Evolutionary conservation across 2,113 vertebrate species (phyloP).

Genomic region (Ariopsis seemanni): DNA sequence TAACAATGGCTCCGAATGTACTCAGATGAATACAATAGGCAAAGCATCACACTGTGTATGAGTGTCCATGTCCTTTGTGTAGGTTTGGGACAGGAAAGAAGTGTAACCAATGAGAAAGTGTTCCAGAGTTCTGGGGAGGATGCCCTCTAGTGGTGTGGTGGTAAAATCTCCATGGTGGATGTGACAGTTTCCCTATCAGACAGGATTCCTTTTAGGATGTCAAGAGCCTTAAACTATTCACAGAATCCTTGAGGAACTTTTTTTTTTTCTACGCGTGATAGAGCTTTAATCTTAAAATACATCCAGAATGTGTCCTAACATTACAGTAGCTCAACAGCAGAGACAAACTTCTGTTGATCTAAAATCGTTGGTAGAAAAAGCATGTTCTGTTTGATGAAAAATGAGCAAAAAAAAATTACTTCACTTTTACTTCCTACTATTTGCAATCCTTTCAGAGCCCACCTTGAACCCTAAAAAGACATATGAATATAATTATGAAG

Average conservation of each 20-base stretch:
- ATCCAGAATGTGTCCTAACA: background rate
- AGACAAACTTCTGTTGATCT: background rate
- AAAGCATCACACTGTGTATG: background rate
- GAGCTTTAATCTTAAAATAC: background rate
- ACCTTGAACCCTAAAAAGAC: constrained; percentile 65
- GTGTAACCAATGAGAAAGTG: background rate
- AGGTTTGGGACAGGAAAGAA: background rate
- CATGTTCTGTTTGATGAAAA: background rate
- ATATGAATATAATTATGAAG: constrained; percentile 74
- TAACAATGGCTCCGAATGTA: background rate
- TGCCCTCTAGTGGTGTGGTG: background rate
- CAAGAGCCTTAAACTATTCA: background rate
- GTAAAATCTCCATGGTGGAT: background rate
- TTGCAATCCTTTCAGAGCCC: constrained; percentile 60
- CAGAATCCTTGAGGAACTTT: background rate
- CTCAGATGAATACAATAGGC: background rate
- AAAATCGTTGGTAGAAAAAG: background rate
- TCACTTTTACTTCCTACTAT: background rate
- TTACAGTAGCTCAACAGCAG: background rate
- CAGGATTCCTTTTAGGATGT: background rate
- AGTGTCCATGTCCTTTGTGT: background rate
- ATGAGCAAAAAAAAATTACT: background rate
- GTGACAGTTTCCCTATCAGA: background rate
- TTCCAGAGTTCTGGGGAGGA: background rate
- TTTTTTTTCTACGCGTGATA: background rate